Evolutionary conservation across 2,797 vertebrate species (phyloP).

Genomic region (Phoebastria nigripes): DNA sequence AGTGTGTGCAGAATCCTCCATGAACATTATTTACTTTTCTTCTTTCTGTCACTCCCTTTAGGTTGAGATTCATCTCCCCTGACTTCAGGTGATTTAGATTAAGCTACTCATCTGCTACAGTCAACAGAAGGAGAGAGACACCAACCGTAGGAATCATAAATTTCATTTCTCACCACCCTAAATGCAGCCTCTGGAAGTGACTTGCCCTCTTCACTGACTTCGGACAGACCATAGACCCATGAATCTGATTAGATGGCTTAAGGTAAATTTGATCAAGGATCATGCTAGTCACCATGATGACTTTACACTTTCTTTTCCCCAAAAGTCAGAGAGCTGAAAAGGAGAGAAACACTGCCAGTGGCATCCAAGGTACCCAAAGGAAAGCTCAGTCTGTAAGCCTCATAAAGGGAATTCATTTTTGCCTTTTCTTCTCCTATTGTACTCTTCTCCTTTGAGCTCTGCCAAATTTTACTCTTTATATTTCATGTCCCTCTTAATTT

Average conservation of each 20-base stretch:
- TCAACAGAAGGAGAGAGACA: neutral
- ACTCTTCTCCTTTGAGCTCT: neutral
- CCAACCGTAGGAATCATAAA: rapidly evolving
- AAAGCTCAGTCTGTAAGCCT: neutral
- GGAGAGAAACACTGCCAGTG: neutral
- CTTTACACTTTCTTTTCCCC: neutral
- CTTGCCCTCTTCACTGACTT: neutral
- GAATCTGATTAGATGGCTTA: neutral
- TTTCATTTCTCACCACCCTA: neutral
- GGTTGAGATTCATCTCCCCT: neutral
- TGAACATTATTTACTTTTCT: neutral
- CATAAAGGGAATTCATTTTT: neutral
- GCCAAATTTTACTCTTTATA: neutral
- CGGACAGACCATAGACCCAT: neutral
- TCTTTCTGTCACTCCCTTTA: neutral
- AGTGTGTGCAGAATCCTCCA: neutral
- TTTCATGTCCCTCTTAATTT: neutral
- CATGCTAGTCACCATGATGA: neutral
- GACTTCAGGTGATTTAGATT: neutral
- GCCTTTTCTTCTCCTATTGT: neutral
- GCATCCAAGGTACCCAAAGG: neutral
- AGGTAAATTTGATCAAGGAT: neutral
- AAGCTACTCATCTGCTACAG: neutral
- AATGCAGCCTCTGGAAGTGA: neutral
- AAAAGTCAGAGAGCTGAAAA: neutral